phyloP scores from a whole-genome alignment of 2,797 vertebrate species.

The Pangasius larnaudii region DNA sequence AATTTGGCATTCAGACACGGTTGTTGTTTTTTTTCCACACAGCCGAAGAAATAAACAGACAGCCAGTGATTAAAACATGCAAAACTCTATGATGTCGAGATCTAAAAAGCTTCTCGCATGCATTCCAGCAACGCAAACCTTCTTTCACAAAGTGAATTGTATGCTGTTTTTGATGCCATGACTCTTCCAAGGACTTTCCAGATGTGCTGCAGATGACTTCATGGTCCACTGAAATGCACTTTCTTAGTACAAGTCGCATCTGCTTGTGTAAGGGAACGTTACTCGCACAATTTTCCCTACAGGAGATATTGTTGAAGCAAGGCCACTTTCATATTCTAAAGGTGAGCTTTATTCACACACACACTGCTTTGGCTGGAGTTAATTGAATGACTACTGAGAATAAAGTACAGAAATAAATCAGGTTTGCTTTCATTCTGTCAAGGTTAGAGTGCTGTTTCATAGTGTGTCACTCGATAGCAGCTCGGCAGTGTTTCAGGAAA shows the following conservation, averaged over 20 bases:
- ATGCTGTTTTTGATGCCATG: not conserved
- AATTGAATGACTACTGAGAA: not conserved
- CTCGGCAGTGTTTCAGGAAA: conserved; percentile 37
- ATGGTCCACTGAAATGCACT: not conserved
- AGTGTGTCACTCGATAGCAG: conserved; percentile 48
- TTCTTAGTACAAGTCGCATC: no score
- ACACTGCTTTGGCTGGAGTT: not conserved
- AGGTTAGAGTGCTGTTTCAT: no score
- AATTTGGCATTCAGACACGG: conserved; percentile 16
- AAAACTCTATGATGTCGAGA: conserved; percentile 25
- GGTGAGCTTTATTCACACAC: not conserved
- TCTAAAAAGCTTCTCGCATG: not conserved
- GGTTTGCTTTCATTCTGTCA: not conserved
- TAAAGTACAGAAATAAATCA: not conserved
- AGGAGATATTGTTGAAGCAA: not conserved
- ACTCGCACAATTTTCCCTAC: not conserved
- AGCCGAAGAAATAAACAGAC: not conserved
- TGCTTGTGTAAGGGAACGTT: not conserved
- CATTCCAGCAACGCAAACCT: not conserved
- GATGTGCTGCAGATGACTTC: not conserved
- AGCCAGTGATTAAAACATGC: conserved; percentile 31
- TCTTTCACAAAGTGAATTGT: not conserved
- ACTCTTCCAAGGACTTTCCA: not conserved
- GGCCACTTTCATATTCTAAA: not conserved
- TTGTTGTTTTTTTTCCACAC: not conserved